Evolutionary conservation across 2,888 invertebrate species (phyloP).

Genomic region (Eumerus sabulonum): DNA sequence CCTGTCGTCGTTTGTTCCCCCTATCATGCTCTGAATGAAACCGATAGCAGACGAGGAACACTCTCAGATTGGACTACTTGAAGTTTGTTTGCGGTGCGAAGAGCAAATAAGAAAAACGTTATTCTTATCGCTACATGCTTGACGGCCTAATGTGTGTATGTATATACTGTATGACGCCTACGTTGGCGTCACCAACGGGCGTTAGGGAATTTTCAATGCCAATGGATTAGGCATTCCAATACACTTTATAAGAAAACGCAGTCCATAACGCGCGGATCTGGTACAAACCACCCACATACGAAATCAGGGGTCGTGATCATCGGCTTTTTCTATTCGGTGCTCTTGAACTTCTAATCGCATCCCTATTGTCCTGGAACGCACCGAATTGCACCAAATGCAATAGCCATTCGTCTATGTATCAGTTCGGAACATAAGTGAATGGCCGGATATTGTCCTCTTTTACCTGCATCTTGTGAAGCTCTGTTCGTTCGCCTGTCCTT

Average conservation of each 20-base stretch:
- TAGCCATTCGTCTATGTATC: conserved; percentile 34
- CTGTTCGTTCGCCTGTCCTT: too few species aligned
- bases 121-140: conserved; percentile 67
- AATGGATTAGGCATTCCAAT: conserved; percentile 54
- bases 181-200: conserved; percentile 33
- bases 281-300: conserved; percentile 26
- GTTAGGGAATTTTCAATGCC: conserved; percentile 52
- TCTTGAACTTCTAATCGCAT: conserved; percentile 59
- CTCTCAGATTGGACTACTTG: neutral
- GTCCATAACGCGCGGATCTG: neutral
- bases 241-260: conserved; percentile 57
- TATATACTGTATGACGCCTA: neutral
- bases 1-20: conserved; percentile 32
- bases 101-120: conserved; percentile 34
- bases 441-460: conserved; percentile 59
- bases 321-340: conserved; percentile 38
- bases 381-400: conserved; percentile 24
- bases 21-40: too few species aligned
- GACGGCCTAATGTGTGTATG: conserved; percentile 17
- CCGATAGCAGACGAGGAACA: too few species aligned
- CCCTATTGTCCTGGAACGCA: conserved; percentile 33
- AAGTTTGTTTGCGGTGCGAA: neutral
- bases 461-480: conserved; percentile 45
- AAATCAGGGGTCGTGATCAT: conserved; percentile 35
- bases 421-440: conserved; percentile 47